Conservation (phyloP, 2,888 invertebrate species). For the Patella ulyssiponensis region DNA sequence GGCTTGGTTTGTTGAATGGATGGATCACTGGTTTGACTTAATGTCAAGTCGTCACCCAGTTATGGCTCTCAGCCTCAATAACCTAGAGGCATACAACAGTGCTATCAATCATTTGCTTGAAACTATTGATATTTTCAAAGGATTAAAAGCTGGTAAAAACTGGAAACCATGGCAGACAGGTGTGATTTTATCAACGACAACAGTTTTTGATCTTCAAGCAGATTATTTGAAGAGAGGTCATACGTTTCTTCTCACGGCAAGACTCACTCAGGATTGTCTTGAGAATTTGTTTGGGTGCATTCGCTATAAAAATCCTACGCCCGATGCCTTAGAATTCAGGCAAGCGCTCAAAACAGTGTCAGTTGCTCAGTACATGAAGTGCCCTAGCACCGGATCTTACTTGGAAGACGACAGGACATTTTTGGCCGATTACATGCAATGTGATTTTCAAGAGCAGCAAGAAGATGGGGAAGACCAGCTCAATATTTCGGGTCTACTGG, state of each 20-base stretch:
- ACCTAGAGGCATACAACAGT: no score
- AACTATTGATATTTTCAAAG: no score
- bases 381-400: not conserved
- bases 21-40: no score
- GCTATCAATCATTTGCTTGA: no score
- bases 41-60: no score
- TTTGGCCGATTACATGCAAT: not conserved
- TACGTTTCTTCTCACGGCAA: not conserved
- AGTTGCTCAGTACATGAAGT: not conserved
- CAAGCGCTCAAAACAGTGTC: no score
- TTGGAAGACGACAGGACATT: not conserved
- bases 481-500: no score
- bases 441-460: no score
- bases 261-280: not conserved
- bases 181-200: not conserved
- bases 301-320: not conserved
- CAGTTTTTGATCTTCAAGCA: not conserved
- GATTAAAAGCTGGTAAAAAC: not conserved
- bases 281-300: not conserved
- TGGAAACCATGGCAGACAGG: not conserved
- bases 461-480: no score
- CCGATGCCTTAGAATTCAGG: no score
- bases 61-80: no score
- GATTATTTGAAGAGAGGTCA: not conserved
- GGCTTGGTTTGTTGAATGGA: no score